Conservation (phyloP, 2,888 invertebrate genomes). For the Halictus quadricinctus region DNA sequence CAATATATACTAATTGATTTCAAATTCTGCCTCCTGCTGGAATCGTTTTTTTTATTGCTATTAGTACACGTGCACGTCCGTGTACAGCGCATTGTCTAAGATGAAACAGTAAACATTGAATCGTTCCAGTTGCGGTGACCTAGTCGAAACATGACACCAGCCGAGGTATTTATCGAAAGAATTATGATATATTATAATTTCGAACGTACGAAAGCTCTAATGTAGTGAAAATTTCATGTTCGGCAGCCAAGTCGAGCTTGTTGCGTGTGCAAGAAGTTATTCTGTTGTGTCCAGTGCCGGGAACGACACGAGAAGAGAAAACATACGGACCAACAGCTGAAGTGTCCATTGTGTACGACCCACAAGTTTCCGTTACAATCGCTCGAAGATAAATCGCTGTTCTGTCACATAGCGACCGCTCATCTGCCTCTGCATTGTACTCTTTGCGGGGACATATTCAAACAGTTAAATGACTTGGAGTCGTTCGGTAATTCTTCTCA, state of each 20-base stretch:
- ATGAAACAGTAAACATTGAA: constrained; percentile 57
- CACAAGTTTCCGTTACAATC: constrained; percentile 67
- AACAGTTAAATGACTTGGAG: constrained; percentile 67
- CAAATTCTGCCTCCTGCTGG: not conserved
- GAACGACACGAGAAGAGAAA: constrained; percentile 72
- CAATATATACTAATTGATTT: not conserved
- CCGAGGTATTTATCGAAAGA: constrained; percentile 53
- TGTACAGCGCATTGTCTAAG: not conserved
- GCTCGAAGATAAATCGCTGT: constrained; percentile 67
- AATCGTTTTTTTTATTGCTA: constrained; percentile 3
- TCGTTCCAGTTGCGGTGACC: constrained; percentile 38
- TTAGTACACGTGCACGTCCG: not conserved
- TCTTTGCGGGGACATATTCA: constrained; percentile 72
- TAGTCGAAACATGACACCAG: constrained; percentile 39
- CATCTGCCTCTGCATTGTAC: constrained; percentile 76
- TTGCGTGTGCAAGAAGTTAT: constrained; percentile 73
- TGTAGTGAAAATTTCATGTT: constrained; percentile 22
- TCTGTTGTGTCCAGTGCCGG: constrained; percentile 76
- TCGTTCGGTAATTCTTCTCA: constrained; percentile 55
- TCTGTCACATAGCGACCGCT: constrained; percentile 71
- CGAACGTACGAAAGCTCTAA: not conserved
- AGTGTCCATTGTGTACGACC: constrained; percentile 74
- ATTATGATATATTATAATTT: not conserved
- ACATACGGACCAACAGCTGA: constrained; percentile 67
- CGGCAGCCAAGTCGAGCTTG: constrained; percentile 70